A percentile compares a stretch with the other conserved stretches of the same genome.
These are phyloP conservation scores for Aldrovandia affinis DNA, from an alignment of 2,797 vertebrate species.

Conservation along the genomic window DNA sequence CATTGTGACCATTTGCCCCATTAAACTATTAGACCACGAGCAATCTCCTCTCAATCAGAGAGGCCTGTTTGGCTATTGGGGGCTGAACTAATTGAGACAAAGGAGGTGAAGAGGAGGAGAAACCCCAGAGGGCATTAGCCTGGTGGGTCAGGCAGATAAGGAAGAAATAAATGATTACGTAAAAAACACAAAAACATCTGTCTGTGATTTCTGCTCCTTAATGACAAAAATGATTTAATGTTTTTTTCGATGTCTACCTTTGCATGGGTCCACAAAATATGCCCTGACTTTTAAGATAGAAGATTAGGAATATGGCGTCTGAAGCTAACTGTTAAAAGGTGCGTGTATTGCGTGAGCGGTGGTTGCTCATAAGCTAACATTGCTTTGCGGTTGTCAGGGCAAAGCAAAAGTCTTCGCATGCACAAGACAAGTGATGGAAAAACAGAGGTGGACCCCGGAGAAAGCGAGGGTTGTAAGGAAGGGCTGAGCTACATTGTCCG, in stretches of 20 bases:
- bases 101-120: not conserved
- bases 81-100: not conserved
- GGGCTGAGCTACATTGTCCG: slow-evolving; percentile 28
- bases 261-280: not conserved
- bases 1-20: not conserved
- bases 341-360: not conserved
- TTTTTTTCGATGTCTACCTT: not conserved
- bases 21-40: slow-evolving; percentile 6
- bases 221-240: not conserved
- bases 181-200: not conserved
- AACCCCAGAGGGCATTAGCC: not conserved
- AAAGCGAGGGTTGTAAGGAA: not conserved
- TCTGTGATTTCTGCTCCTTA: not conserved
- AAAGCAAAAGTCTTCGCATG: not conserved
- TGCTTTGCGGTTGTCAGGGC: not conserved
- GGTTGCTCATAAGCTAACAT: not conserved
- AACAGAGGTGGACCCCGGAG: not conserved
- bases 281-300: not conserved
- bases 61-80: not conserved
- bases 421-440: not conserved
- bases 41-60: slow-evolving; percentile 7
- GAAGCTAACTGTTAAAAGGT: not conserved
- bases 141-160: not conserved
- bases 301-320: not conserved
- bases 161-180: not conserved